A percentile compares a stretch with the other conserved stretches of the same genome.
phyloP scores from a whole-genome alignment of 2,113 vertebrate genomes.

The Psettodes erumei region DNA sequence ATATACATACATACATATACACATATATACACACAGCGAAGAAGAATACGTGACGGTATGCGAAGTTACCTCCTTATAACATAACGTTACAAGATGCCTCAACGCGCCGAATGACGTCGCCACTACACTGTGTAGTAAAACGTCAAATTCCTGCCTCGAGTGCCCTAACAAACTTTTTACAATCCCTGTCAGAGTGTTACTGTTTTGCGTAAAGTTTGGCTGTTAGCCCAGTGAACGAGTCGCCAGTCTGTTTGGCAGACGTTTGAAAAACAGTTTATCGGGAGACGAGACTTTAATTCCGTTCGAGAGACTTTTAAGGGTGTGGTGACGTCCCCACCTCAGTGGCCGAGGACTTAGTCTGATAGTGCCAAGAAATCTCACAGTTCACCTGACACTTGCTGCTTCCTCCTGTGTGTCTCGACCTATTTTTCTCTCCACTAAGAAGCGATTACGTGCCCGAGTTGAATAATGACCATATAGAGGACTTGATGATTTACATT shows the following conservation, averaged over 20 bases:
- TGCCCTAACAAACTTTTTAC: not conserved
- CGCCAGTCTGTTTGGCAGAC: not conserved
- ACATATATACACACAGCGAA: no score
- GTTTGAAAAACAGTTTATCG: not conserved
- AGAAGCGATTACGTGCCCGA: no score
- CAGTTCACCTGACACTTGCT: not conserved
- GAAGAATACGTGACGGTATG: not conserved
- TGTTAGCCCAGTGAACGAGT: not conserved
- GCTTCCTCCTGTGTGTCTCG: not conserved
- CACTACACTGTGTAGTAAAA: not conserved
- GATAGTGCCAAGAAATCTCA: not conserved
- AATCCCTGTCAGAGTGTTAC: not conserved
- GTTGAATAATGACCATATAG: not conserved
- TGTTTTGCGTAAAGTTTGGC: not conserved
- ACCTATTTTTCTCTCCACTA: not conserved
- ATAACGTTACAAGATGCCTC: accelerated
- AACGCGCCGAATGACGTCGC: not conserved
- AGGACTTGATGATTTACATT: not conserved
- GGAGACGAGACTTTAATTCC: not conserved
- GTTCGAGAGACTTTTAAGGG: not conserved
- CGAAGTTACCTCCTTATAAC: not conserved
- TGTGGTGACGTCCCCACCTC: not conserved
- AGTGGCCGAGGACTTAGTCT: not conserved
- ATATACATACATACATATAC: no score
- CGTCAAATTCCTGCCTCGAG: not conserved